phyloP scores from a whole-genome alignment of 2,797 vertebrate genomes.

The Epinephelus coioides region DNA sequence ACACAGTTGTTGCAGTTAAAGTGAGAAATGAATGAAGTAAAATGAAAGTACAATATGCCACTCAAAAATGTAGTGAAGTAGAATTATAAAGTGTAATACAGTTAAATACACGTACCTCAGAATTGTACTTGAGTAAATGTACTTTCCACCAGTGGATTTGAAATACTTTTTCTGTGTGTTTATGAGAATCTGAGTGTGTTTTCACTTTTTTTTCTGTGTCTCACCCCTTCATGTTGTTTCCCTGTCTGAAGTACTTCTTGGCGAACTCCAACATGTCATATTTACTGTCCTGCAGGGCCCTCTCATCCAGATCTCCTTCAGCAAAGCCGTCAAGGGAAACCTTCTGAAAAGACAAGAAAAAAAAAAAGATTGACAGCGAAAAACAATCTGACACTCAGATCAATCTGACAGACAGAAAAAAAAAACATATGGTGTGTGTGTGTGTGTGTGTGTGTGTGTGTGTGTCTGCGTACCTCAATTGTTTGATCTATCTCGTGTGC shows the following conservation, averaged over 20 bases:
- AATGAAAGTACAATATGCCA: background rate
- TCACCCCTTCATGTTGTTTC: slow-evolving; percentile 73
- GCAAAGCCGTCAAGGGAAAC: slow-evolving; percentile 74
- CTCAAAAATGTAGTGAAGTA: background rate
- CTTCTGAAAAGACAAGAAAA: slow-evolving; percentile 55
- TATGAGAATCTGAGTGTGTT: background rate
- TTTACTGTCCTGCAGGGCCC: slow-evolving; percentile 72
- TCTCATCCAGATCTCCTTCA: slow-evolving; percentile 69
- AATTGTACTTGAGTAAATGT: background rate
- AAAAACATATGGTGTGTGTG: background rate
- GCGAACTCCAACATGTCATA: slow-evolving; percentile 94
- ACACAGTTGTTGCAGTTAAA: too few species aligned
- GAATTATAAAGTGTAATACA: background rate
- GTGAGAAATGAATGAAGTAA: background rate
- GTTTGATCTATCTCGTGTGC: slow-evolving; percentile 92
- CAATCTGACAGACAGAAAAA: background rate
- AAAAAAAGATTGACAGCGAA: slow-evolving; percentile 14
- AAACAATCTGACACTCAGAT: slow-evolving; percentile 23
- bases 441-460: background rate
- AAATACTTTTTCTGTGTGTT: background rate
- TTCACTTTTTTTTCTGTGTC: slow-evolving; percentile 11
- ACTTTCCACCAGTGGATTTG: background rate
- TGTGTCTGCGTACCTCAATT: slow-evolving; percentile 84
- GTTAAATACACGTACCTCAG: background rate
- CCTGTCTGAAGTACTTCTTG: slow-evolving; percentile 91